Base-by-base conservation (phyloP, 2,888 invertebrate genomes). In the Macrosoma leucophasiata region DNA sequence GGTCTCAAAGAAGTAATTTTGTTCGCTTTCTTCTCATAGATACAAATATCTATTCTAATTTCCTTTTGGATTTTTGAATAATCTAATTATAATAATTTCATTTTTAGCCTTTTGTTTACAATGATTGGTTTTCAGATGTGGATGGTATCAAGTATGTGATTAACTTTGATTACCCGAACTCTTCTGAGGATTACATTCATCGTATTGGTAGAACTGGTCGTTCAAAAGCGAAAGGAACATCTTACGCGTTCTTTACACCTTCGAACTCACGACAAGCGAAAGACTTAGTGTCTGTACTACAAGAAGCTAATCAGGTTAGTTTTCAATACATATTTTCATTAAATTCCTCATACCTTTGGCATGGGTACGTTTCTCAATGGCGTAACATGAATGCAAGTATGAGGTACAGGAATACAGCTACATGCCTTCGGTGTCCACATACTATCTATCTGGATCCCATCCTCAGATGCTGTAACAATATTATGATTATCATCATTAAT, bases 141-240 rank as follows among this genome's bases (percentile, higher is more conserved):
- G 95, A 96, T 73, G 96, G 96, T 68, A 95, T 97, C 62, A 96
- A 95, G 84, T 96, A 92, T 85, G 97, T 97, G 50, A 94, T 97
- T 71, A 97, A 97, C 86, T 96, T 92, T 86, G 97, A 97, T 85
- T 97, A 96, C 79, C 97, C 97, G 35, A 94, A 94, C 75, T 95
- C 94, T 39, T 95, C 95, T 33, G 97, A 97, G 75, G 96, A 97
- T 79, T 97, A 97, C 73, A 95, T 97, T 60, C 97, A 97, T 79
- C 91, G 97, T 45, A 97, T 97, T 74, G 97, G 97, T 37, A 90
- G 97, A 58, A 97, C 97, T 22, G 97, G 95, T 31, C 89, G 97
- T 31, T 92, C 92, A 23, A 90, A 93, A 68, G 89, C 91, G 52
- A 94, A 92, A 53, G 96, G 95, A 51, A 96, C 96, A 41, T 96